phyloP scores from a whole-genome alignment of 2,888 invertebrate genomes.

The Ceramica pisi region DNA sequence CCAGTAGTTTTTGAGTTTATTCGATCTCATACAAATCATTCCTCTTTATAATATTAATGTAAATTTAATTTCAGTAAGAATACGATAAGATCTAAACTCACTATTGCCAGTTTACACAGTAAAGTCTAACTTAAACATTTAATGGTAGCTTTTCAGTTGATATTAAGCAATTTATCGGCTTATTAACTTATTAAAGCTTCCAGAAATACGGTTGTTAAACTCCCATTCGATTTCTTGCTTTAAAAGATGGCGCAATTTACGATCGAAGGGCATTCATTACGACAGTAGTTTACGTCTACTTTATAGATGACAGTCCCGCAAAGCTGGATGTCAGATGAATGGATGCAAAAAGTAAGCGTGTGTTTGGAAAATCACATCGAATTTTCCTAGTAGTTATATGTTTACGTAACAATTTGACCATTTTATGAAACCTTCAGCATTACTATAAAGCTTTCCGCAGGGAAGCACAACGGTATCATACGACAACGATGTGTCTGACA shows the following conservation, averaged over 20 bases:
- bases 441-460: not conserved
- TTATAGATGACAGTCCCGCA: not conserved
- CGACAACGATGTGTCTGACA: not conserved
- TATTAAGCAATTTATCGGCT: conserved; percentile 25
- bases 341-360: not conserved
- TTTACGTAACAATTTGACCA: not conserved
- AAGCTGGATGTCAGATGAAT: not conserved
- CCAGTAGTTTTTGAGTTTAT: no score
- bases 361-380: not conserved
- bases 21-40: no score
- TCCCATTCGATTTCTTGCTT: conserved; percentile 11
- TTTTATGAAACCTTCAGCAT: not conserved
- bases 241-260: conserved; percentile 23
- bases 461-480: not conserved
- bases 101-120: not conserved
- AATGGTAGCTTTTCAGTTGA: conserved; percentile 8
- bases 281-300: conserved; percentile 8
- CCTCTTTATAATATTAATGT: no score
- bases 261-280: conserved; percentile 15
- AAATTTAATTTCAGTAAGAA: no score
- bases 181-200: conserved; percentile 41
- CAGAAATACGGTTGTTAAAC: conserved; percentile 28
- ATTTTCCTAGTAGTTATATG: not conserved
- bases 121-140: conserved; percentile 5
- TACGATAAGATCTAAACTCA: not conserved